These are phyloP conservation scores for Axis porcinus DNA, from an alignment of 2,113 vertebrate species.

Conservation along the genomic window DNA sequence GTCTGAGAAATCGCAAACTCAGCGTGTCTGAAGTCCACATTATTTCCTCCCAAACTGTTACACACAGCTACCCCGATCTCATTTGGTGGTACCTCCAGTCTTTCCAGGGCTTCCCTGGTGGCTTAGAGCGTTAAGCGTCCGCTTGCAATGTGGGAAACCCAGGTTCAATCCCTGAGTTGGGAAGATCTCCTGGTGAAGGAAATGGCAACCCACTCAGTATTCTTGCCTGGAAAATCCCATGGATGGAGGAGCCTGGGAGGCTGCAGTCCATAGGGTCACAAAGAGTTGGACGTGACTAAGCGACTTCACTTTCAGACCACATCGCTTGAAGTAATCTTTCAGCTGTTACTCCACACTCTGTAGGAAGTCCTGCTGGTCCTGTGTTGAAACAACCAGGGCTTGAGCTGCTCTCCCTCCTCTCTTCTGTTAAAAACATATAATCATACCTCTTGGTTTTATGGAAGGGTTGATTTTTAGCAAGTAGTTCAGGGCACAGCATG, in stretches of 20 bases:
- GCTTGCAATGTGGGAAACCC: no score
- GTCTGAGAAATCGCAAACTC: background rate
- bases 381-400: background rate
- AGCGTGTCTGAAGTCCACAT: background rate
- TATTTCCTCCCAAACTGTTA: background rate
- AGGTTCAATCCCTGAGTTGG: no score
- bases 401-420: background rate
- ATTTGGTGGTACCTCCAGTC: background rate
- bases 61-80: background rate
- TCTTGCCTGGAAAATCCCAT: no score
- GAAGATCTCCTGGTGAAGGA: no score
- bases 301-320: background rate
- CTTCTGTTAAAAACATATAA: background rate
- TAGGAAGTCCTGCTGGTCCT: background rate
- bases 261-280: no score
- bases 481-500: no score
- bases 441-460: background rate
- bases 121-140: no score
- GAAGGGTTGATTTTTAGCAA: background rate
- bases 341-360: background rate
- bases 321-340: background rate
- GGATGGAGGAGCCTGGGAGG: no score
- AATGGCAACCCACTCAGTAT: no score
- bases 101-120: background rate
- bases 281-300: no score